These are phyloP conservation scores for Dicranocentrus wangi DNA, from an alignment of 2,888 invertebrate species.

Conservation along the genomic window DNA sequence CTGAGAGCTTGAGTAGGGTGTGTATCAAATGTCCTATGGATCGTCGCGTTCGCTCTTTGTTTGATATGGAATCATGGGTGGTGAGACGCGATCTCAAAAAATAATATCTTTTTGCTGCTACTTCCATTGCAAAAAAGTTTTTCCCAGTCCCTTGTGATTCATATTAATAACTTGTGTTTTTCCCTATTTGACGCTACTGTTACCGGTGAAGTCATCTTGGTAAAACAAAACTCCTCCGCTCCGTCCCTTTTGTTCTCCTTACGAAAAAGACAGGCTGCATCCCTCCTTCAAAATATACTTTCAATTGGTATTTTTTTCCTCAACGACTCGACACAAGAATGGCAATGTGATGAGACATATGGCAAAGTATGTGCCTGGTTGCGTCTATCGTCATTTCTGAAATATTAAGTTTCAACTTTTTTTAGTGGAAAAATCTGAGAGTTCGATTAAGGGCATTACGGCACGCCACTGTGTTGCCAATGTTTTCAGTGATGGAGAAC, in stretches of 20 bases:
- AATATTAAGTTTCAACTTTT: slow-evolving; percentile 55
- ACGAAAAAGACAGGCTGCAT: no score
- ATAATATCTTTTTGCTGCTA: slow-evolving; percentile 26
- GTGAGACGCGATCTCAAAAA: slow-evolving; percentile 26
- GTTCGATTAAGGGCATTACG: slow-evolving; percentile 61
- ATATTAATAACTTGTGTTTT: slow-evolving; percentile 68
- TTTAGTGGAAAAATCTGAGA: slow-evolving; percentile 52
- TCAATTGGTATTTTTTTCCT: slow-evolving; percentile 41
- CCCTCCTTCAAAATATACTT: slow-evolving; percentile 33
- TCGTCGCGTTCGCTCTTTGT: slow-evolving; percentile 56
- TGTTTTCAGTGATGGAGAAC: slow-evolving; percentile 38
- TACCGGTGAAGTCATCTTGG: slow-evolving; percentile 24
- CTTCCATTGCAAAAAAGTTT: slow-evolving; percentile 38
- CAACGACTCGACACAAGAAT: slow-evolving; percentile 56
- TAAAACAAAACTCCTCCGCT: neutral
- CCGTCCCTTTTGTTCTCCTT: no score
- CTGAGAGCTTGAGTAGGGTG: slow-evolving; percentile 36
- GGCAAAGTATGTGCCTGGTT: slow-evolving; percentile 48
- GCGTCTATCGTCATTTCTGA: slow-evolving; percentile 40
- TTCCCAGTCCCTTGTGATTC: slow-evolving; percentile 50
- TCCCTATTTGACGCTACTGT: slow-evolving; percentile 33
- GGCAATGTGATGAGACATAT: slow-evolving; percentile 59
- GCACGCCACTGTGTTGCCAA: slow-evolving; percentile 26
- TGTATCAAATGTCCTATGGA: slow-evolving; percentile 50
- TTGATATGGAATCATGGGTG: slow-evolving; percentile 49